Conservation (phyloP, 2,888 invertebrate genomes). For the Acronicta psi region DNA sequence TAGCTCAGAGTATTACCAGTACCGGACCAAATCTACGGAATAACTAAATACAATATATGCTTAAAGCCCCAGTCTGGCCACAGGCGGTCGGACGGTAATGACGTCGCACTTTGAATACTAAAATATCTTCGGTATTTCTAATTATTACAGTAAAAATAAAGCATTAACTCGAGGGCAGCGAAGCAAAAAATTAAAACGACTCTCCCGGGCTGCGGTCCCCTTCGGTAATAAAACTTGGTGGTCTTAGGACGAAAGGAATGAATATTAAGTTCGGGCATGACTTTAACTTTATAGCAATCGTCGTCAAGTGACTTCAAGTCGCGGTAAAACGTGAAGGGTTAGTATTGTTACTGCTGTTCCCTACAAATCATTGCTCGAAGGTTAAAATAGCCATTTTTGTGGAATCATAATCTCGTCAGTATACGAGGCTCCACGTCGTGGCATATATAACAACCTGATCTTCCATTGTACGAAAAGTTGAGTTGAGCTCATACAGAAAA, state of each 20-base stretch:
- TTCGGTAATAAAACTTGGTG: conserved; percentile 32
- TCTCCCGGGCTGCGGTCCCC: conserved; percentile 48
- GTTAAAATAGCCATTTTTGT: too few species aligned
- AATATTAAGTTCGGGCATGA: conserved; percentile 28
- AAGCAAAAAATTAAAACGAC: conserved; percentile 84
- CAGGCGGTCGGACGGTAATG: conserved; percentile 29
- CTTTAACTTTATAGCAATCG: conserved; percentile 27
- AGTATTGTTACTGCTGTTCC: too few species aligned
- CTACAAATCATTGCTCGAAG: too few species aligned
- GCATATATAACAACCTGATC: too few species aligned
- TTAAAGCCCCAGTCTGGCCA: conserved; percentile 19
- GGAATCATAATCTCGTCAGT: too few species aligned
- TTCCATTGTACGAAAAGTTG: too few species aligned
- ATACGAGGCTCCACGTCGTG: too few species aligned
- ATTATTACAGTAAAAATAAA: conserved; percentile 83
- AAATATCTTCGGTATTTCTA: conserved; percentile 71
- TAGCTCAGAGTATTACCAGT: too few species aligned
- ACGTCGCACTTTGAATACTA: conserved; percentile 59
- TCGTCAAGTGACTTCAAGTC: conserved; percentile 7
- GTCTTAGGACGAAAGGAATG: conserved; percentile 20
- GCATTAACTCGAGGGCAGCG: conserved; percentile 69
- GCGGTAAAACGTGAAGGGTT: neutral
- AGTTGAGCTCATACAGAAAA: too few species aligned
- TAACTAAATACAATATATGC: conserved; percentile 12
- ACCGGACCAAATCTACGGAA: conserved; percentile 9